Base-by-base conservation (phyloP, 2,797 vertebrate species). In the Pipistrellus kuhlii region DNA sequence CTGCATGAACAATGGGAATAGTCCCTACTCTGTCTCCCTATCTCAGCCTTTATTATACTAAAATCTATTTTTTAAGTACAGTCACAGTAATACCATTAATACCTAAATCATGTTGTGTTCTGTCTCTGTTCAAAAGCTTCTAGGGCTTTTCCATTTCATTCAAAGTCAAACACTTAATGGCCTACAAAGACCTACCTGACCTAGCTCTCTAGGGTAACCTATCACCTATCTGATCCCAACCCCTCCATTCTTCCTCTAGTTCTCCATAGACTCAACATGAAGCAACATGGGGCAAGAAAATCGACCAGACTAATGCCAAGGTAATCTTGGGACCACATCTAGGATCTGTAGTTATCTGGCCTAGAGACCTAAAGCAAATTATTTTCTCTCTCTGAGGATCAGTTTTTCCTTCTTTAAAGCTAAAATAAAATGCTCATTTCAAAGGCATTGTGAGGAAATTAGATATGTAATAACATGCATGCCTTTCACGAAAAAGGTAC, bases 381-480 rank as follows among this genome's bases (percentile, higher is more conserved):
- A 88, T 82, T 88, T 95, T 84, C 48, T 64, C 35, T 38, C 32
- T 27, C n/a, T 87, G 13, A 93, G 13, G 5, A 38, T 72, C 44
- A 48, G 13, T 38, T 88, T 95, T 30, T 44, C 82, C n/a, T 85
- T 53, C 20, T 87, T 69, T 85, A 91, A 90, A 84, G 81, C 11
- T n/a, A 53, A 35, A 69, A 30, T 30, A 44, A 77, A 93, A 68
- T 57, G 10, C 21, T 25, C 14, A 75, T 17, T 68, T 90, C 44
- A 85, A 85, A 75, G 4, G 17, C 25, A 17, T 68, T 51, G 8
- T 82, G 10, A 88, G 3, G 13, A 78, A 93, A 87, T 51, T 64
- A 53, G n/a, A 38, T 68, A 71, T 32, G 6, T 82, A 93, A 62
- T 46, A 85, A 93, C 8, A 84, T 76, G 30, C 27, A 93, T 72